Base-by-base conservation (phyloP, 2,797 vertebrate species). In the Urophycis tenuis region DNA sequence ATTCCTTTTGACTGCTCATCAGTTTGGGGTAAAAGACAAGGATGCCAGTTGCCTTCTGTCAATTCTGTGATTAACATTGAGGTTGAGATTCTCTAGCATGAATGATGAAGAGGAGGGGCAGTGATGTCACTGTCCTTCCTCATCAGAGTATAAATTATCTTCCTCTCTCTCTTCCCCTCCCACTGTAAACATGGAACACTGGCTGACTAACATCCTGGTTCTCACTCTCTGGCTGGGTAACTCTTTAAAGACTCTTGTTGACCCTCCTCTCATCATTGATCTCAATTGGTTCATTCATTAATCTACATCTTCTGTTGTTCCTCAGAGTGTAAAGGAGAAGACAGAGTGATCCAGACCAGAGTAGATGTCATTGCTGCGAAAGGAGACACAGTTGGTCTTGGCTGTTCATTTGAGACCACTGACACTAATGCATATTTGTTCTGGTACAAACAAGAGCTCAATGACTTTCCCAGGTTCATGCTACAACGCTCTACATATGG, bases 201-300 rank as follows among this genome's bases (percentile, higher is more conserved):
- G 60, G n/a, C 69, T 30, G 69, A 14, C 1, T 7, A 14, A 2
- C 49, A 22, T 60, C 49, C 49, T 60, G 22, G 49, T n/a, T 60
- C 49, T 60, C 49, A 8, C 49, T 9, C 7, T n/a, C 22, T 60
- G 22, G 22, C 22, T n/a, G 15, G 49, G 22, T 60, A 60, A 60
- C 49, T 60, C 49, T 60, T n/a, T 60, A 60, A 60, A 60, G 49
- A 60, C 49, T 60, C 49, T n/a, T 60, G 49, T n/a, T 60, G 49
- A 60, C 49, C 2, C 22, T 60, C 49, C 49, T n/a, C 7, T 60
- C 19, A 22, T 60, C 49, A 8, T n/a, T 60, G 49, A 60, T 60
- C 22, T 60, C 22, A n/a, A 17, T 60, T 60, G 22, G n/a, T 60
- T 60, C 22, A n/a, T 60, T 60, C 22, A 60, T 60, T 60, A n/a